Evolutionary conservation across 2,113 vertebrate species (phyloP).

Genomic region (Strix aluco): DNA sequence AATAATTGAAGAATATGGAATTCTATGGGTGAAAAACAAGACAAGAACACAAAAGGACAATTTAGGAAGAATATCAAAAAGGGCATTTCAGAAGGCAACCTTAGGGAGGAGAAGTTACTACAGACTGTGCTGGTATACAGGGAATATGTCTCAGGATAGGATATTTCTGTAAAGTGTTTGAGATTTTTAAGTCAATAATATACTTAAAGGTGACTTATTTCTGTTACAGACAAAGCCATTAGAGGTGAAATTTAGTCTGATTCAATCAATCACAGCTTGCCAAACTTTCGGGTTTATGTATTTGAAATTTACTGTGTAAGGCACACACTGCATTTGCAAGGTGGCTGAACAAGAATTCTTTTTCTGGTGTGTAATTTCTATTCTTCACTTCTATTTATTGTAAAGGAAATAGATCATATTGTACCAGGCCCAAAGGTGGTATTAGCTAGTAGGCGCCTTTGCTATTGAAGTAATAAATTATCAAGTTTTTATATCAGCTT

Average conservation of each 20-base stretch:
- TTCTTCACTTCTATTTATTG: conserved; percentile 34
- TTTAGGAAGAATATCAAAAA: background rate
- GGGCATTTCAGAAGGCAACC: background rate
- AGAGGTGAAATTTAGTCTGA: background rate
- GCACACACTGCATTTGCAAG: background rate
- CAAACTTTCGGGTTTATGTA: background rate
- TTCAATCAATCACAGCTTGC: background rate
- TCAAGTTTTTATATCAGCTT: background rate
- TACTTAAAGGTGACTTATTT: background rate
- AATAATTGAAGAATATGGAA: background rate
- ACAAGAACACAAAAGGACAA: background rate
- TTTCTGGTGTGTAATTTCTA: background rate
- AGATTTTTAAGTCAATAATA: background rate
- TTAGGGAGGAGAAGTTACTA: background rate
- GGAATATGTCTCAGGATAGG: background rate
- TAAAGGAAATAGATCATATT: background rate
- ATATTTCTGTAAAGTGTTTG: background rate
- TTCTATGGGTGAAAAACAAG: background rate
- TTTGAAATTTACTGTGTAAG: background rate
- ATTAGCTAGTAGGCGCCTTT: background rate
- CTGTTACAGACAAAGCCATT: background rate
- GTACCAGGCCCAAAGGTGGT: conserved; percentile 11
- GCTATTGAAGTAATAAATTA: conserved; percentile 54
- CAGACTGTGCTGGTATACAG: background rate
- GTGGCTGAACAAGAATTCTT: background rate